phyloP scores from a whole-genome alignment of 2,888 invertebrate genomes.

The Apamea sordens region DNA sequence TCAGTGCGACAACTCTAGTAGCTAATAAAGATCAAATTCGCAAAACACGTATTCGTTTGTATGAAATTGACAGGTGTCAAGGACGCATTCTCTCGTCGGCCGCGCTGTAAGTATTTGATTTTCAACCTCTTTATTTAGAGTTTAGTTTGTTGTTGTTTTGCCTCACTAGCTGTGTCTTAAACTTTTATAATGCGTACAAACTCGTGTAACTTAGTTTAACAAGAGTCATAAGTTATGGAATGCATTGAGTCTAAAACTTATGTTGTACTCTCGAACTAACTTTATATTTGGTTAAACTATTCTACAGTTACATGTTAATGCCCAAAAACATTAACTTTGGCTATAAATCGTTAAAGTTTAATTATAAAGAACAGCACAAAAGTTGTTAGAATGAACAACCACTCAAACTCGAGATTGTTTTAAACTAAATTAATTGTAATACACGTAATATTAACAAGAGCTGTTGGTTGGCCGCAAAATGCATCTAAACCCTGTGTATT shows the following conservation, averaged over 20 bases:
- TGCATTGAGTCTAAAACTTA: conserved; percentile 53
- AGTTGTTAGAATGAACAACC: conserved; percentile 54
- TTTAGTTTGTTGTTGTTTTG: conserved; percentile 8
- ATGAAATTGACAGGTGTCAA: not conserved
- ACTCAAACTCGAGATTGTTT: conserved; percentile 73
- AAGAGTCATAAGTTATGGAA: conserved; percentile 45
- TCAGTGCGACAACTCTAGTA: not conserved
- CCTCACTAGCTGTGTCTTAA: conserved; percentile 14
- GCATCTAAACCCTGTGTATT: conserved; percentile 85
- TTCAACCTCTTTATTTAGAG: not conserved
- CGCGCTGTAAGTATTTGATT: not conserved
- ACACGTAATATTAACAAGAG: conserved; percentile 84
- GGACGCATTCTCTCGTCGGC: not conserved
- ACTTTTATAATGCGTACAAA: conserved; percentile 32
- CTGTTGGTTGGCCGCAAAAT: conserved; percentile 84
- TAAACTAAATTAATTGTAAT: conserved; percentile 85
- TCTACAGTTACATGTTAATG: conserved; percentile 35
- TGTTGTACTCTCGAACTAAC: conserved; percentile 38
- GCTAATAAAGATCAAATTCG: not conserved
- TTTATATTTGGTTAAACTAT: conserved; percentile 41
- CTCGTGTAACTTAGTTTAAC: conserved; percentile 41
- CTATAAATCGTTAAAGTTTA: conserved; percentile 49
- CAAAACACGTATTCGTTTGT: not conserved
- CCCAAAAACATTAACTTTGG: conserved; percentile 38
- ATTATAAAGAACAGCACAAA: conserved; percentile 56